These are phyloP conservation scores for Pangasius macronema DNA, from an alignment of 2,797 vertebrate species.

Conservation along the genomic window DNA sequence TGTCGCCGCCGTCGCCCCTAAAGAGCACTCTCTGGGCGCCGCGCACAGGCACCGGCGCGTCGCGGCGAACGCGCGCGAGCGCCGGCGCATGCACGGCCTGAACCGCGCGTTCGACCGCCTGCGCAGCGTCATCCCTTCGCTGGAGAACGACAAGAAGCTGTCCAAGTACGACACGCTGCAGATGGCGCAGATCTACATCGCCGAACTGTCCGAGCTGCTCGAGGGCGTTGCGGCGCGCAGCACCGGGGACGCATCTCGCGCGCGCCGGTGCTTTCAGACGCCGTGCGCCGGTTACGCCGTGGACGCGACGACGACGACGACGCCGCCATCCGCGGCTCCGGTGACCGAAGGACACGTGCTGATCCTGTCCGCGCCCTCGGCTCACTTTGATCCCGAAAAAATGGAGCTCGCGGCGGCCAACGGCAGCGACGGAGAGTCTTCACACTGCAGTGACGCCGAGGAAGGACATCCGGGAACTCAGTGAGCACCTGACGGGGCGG, in stretches of 20 bases:
- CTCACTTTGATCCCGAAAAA: conserved; percentile 61
- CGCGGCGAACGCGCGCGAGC: conserved; percentile 81
- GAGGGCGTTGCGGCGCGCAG: conserved; percentile 66
- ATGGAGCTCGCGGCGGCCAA: conserved; percentile 61
- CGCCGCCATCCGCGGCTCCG: conserved; percentile 1
- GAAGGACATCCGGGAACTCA: conserved; percentile 66
- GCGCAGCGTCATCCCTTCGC: conserved; percentile 79
- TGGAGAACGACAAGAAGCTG: conserved; percentile 81
- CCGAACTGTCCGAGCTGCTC: conserved; percentile 78
- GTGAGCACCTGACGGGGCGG: conserved; percentile 41
- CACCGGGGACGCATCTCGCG: conserved; percentile 60
- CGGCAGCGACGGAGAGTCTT: conserved; percentile 79
- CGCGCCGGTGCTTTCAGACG: conserved; percentile 61
- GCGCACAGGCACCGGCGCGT: conserved; percentile 77
- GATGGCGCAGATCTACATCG: conserved; percentile 86
- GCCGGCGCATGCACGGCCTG: conserved; percentile 82
- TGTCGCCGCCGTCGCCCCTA: conserved; percentile 44
- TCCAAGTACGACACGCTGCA: conserved; percentile 85
- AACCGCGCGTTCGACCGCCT: conserved; percentile 82
- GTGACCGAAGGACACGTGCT: conserved; percentile 66
- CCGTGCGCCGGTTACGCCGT: conserved; percentile 40
- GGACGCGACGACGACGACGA: conserved; percentile 8
- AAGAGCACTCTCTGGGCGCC: conserved; percentile 52
- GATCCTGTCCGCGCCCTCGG: conserved; percentile 65
- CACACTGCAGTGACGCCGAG: conserved; percentile 75